Percentiles rank a stretch among this genome's conserved stretches.
Conservation (phyloP, 1,140 invertebrate genomes). For the Pseudomyrmex gracilis region DNA sequence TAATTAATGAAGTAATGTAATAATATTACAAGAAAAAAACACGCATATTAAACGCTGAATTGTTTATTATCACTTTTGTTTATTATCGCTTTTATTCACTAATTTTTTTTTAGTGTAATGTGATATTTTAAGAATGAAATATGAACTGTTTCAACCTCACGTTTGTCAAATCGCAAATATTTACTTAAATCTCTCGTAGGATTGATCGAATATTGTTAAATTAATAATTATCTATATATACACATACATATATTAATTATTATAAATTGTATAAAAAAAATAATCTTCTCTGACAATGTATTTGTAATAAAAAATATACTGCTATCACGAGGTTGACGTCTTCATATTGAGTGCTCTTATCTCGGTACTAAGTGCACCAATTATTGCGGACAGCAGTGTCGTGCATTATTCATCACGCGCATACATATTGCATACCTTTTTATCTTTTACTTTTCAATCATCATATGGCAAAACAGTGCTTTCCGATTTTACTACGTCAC, state of each 20-base stretch:
- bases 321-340: not conserved
- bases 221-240: not conserved
- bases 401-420: slow-evolving; percentile 64
- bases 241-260: not conserved
- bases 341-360: slow-evolving; percentile 36
- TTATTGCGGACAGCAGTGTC: slow-evolving; percentile 55
- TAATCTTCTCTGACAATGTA: not conserved
- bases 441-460: slow-evolving; percentile 25
- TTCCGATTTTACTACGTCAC: not conserved
- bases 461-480: not conserved
- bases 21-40: not conserved
- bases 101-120: too few species aligned
- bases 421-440: slow-evolving; percentile 6
- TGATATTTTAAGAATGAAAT: too few species aligned
- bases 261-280: not conserved
- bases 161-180: not conserved
- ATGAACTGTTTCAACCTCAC: too few species aligned
- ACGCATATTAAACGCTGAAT: too few species aligned
- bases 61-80: too few species aligned
- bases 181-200: not conserved
- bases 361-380: slow-evolving; percentile 56
- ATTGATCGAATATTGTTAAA: not conserved
- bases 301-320: not conserved
- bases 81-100: too few species aligned
- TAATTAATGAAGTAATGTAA: not conserved